Base-by-base conservation (phyloP, 37 sponge, comb jelly and placozoan genomes). In the Halisarca cf. caerulea region DNA sequence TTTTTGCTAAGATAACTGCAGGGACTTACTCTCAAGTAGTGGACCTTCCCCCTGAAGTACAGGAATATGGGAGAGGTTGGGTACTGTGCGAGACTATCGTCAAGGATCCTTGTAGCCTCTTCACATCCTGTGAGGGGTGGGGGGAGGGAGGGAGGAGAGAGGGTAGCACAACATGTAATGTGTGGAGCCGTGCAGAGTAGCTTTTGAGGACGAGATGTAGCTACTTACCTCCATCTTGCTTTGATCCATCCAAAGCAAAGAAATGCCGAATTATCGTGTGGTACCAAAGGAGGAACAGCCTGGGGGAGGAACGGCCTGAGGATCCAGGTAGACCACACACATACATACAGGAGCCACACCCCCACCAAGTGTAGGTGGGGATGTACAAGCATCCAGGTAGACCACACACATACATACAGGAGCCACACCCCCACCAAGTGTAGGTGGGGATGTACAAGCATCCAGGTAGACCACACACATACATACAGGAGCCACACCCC, bases 241-340 rank as follows among this genome's bases (percentile, higher is more conserved):
- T 62, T 21, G 85, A 80, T n/a, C 94, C 96, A 77, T 95, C 96
- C 86, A 95, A 70, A 33, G 92, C 91, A 95, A 93, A 92, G 89
- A 91, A 92, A 0, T 92, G 91, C 30, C 96, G 71, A 42, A 91
- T 78, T 28, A 93, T 90, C 17, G 94, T 90, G 77, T 95, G 96
- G 73, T 95, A 92, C 96, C 96, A 95, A 37, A 95, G 82, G 55
- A 95, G 78, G 34, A 82, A 84, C 38, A 95, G 85, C 73, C 96
- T 95, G 42, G 18, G 78, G 39, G 0, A 21, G 34, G 30, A 37
- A n/a, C n/a, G n/a, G n/a, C n/a, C n/a, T n/a, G n/a, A n/a, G n/a
- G n/a, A n/a, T n/a, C n/a, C n/a, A n/a, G n/a, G n/a, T n/a, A n/a
- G n/a, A n/a, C n/a, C n/a, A n/a, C n/a, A n/a, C n/a, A n/a, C n/a